Conservation (phyloP, 1,140 invertebrate species). For the Diuraphis noxia region DNA sequence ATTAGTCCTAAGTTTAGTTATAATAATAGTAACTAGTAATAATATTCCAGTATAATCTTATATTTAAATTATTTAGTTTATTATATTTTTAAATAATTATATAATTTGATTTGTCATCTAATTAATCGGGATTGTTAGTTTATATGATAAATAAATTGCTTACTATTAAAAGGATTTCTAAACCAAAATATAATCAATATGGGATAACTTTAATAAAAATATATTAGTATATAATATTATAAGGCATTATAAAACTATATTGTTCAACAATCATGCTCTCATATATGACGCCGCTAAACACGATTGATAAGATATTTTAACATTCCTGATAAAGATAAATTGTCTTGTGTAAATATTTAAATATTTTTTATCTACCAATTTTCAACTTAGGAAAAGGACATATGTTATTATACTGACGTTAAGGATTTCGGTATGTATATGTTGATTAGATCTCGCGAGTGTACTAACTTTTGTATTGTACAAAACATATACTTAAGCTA, state of each 20-base stretch:
- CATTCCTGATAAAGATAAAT: neutral
- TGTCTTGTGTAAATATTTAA: neutral
- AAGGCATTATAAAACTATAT: neutral
- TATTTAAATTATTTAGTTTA: no score
- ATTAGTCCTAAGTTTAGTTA: no score
- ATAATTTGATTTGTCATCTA: no score
- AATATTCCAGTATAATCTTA: no score
- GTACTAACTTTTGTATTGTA: neutral
- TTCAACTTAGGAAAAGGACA: neutral
- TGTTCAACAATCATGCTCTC: neutral
- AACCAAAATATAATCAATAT: neutral
- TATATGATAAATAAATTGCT: neutral
- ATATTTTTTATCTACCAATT: neutral
- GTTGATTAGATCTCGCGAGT: neutral
- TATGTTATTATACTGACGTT: neutral
- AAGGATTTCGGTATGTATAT: neutral
- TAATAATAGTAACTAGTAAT: no score
- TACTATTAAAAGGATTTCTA: neutral
- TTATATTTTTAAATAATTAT: no score
- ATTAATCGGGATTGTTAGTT: no score
- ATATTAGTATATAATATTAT: neutral
- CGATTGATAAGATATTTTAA: neutral
- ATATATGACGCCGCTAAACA: neutral
- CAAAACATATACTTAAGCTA: neutral
- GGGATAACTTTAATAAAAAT: no score